Evolutionary conservation across 2,113 vertebrate species (phyloP).

Genomic region (Odobenus rosmarus): DNA sequence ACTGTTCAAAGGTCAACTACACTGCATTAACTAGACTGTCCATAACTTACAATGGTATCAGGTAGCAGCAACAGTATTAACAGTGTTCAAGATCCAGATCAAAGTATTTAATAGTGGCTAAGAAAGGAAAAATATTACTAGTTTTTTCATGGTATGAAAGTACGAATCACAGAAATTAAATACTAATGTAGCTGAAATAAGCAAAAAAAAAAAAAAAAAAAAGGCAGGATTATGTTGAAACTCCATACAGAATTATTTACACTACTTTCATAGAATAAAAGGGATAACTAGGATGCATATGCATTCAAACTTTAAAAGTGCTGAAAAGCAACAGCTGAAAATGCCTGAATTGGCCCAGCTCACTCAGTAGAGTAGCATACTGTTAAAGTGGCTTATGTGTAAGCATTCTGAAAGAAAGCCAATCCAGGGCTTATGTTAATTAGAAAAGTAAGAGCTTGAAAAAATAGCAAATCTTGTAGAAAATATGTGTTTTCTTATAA

Average conservation of each 20-base stretch:
- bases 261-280: not conserved
- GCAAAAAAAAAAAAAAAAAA: not conserved
- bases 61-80: not conserved
- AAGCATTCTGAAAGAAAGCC: not conserved
- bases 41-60: constrained; percentile 7
- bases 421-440: not conserved
- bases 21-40: not conserved
- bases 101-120: not conserved
- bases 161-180: not conserved
- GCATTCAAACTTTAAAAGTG: not conserved
- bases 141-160: not conserved
- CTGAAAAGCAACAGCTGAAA: not conserved
- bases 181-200: not conserved
- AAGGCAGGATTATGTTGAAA: not conserved
- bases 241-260: not conserved
- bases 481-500: not conserved
- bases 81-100: not conserved
- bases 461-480: not conserved
- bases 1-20: not conserved
- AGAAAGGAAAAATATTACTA: not conserved
- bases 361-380: not conserved
- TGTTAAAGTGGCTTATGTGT: not conserved
- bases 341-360: not conserved
- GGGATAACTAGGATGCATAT: not conserved
- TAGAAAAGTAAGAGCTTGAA: not conserved